These are phyloP conservation scores for Elysia chlorotica DNA, from an alignment of 1,140 invertebrate species.

Conservation along the genomic window DNA sequence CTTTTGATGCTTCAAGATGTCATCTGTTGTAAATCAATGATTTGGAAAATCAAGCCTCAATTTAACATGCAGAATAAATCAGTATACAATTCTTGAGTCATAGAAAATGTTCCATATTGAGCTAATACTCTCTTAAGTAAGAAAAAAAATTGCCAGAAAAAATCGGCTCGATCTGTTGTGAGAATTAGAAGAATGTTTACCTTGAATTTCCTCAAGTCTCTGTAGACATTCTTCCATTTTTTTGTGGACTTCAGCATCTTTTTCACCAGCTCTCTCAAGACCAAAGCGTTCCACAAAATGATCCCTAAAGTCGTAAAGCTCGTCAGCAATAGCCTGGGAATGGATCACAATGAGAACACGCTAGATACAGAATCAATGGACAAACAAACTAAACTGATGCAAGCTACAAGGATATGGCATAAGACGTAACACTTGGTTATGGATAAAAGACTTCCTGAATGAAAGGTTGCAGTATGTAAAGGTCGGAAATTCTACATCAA, in stretches of 20 bases:
- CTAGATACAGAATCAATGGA: not conserved
- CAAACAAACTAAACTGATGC: not conserved
- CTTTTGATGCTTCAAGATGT: no score
- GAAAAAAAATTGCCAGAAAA: no score
- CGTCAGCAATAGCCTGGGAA: conserved; percentile 71
- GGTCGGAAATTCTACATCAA: no score
- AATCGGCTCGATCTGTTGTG: no score
- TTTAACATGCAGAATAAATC: no score
- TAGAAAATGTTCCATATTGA: no score
- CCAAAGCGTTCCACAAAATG: conserved; percentile 79
- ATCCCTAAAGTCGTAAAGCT: conserved; percentile 75
- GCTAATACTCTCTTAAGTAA: no score
- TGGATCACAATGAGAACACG: not conserved
- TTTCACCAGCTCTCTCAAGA: conserved; percentile 72
- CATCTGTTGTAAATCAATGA: no score
- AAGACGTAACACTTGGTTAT: not conserved
- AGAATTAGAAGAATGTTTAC: conserved; percentile 66
- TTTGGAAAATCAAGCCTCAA: no score
- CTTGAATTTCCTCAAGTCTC: conserved; percentile 73
- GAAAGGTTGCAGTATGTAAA: no score
- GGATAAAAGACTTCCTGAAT: not conserved
- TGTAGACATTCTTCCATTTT: conserved; percentile 71
- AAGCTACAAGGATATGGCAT: not conserved
- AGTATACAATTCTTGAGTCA: no score
- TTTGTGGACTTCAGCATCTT: conserved; percentile 71